Evolutionary conservation across 1,140 invertebrate genomes (phyloP), one percentile per base, ranked within the genome.

Genomic region (Drosophila biarmipes): DNA sequence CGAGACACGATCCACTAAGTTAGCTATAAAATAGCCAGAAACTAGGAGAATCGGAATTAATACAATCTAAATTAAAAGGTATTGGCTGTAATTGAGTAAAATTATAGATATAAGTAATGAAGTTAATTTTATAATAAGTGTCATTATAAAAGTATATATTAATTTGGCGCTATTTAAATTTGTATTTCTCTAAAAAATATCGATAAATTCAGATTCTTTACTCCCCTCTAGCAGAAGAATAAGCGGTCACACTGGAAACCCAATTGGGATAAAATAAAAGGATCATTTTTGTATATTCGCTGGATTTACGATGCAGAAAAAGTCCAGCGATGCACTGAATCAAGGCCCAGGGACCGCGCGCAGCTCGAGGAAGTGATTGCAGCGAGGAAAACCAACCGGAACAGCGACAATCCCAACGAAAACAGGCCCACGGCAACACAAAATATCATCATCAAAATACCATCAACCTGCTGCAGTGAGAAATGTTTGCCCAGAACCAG

Each of bases 401-500:
- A 34, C 21, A 35, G 58, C 27, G 43, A 66, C 29, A 57, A 46
- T 48, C 73, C 56, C 58, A 63, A 66, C 55, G 63, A 78, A 57
- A 55, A 43, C 45, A 58, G 31, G 37, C 31, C 34, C 61, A 48
- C 45, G 19, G 12, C 19, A 61, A 37, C 42, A 42, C n/a, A 74
- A 3, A 74, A 51, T 10, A 82, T 59, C 45, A 68, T 43, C 55
- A 68, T 56, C 42, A 64, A 43, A 63, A 21, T 11, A 29, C 24
- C 7, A 11, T 62, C 35, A 58, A 58, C 53, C 24, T 62, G 58
- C 58, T 61, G 35, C 53, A 17, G 31, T 29, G 40, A 69, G 37
- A 78, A 78, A 95, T 95, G 95, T 95, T 95, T 82, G 93, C 93
- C 78, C 93, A 93, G 63, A 92, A 93, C 15, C 92, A 94, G 21